A percentile compares a stretch with the other conserved stretches of the same genome.
These are phyloP conservation scores for Coelopa frigida DNA, from an alignment of 1,140 invertebrate genomes.

Conservation along the genomic window DNA sequence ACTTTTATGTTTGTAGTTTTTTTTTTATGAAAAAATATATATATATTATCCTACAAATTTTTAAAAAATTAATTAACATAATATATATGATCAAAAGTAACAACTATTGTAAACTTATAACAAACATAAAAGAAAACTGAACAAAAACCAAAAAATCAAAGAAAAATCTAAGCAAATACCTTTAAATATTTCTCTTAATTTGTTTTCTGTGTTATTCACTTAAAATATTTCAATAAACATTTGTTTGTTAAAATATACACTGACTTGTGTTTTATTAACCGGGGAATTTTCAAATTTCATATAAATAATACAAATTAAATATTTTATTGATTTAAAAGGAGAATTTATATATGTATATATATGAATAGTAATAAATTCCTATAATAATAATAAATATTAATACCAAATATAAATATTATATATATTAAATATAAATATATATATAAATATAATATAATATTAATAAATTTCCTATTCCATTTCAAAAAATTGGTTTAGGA, in stretches of 20 bases:
- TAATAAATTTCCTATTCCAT: no score
- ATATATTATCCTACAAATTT: background rate
- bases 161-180: constrained; percentile 2
- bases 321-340: no score
- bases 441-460: no score
- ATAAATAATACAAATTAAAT: no score
- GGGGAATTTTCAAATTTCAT: no score
- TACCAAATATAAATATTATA: no score
- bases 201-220: constrained; percentile 6
- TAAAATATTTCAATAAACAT: constrained; percentile 8
- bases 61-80: background rate
- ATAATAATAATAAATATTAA: no score
- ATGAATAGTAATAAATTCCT: no score
- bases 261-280: constrained; percentile 1
- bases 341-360: no score
- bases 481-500: no score
- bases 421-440: no score
- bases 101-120: constrained; percentile 1
- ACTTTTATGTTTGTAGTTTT: constrained; percentile 9
- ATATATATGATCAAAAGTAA: constrained; percentile 6
- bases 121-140: constrained; percentile 4
- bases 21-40: constrained; percentile 8
- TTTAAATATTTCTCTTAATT: constrained; percentile 5
- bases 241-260: constrained; percentile 14
- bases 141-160: background rate